phyloP scores from a whole-genome alignment of 2,113 vertebrate genomes.

The Callionymus lyra region DNA sequence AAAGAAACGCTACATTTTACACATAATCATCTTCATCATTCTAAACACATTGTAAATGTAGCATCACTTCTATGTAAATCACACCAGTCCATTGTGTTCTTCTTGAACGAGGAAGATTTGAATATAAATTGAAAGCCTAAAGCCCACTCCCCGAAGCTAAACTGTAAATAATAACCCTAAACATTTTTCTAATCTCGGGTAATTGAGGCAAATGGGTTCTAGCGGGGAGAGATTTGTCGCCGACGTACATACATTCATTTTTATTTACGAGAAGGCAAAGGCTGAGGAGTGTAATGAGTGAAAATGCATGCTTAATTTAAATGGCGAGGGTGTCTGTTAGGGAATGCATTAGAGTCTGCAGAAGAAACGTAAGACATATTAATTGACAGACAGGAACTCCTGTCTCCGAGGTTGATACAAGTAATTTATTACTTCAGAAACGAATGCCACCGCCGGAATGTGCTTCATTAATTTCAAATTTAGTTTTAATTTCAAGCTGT shows the following conservation, averaged over 20 bases:
- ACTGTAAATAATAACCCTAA: slow-evolving; percentile 65
- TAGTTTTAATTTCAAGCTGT: slow-evolving; percentile 99
- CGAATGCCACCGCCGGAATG: slow-evolving; percentile 99
- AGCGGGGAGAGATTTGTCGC: slow-evolving; percentile 71
- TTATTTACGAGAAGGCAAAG: slow-evolving; percentile 88
- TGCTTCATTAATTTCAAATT: slow-evolving; percentile 99
- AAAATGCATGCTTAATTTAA: slow-evolving; percentile 98
- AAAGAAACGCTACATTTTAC: no score
- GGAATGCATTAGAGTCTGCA: slow-evolving; percentile 92
- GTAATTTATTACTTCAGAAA: slow-evolving; percentile 99
- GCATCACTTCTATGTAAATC: background rate
- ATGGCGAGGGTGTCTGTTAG: slow-evolving; percentile 98
- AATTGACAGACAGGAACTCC: slow-evolving; percentile 99
- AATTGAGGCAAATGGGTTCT: slow-evolving; percentile 74
- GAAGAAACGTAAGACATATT: slow-evolving; percentile 98
- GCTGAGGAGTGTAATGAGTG: slow-evolving; percentile 88
- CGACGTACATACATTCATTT: slow-evolving; percentile 79
- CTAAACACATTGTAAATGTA: no score
- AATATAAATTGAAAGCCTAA: slow-evolving; percentile 63
- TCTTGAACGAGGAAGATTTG: slow-evolving; percentile 56
- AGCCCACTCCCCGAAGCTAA: slow-evolving; percentile 55
- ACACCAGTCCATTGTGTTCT: slow-evolving; percentile 38
- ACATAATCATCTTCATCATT: background rate
- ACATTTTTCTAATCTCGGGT: slow-evolving; percentile 70
- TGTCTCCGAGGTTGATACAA: slow-evolving; percentile 99